These are phyloP conservation scores for Protophormia terraenovae DNA, from an alignment of 2,888 invertebrate species.

Conservation along the genomic window DNA sequence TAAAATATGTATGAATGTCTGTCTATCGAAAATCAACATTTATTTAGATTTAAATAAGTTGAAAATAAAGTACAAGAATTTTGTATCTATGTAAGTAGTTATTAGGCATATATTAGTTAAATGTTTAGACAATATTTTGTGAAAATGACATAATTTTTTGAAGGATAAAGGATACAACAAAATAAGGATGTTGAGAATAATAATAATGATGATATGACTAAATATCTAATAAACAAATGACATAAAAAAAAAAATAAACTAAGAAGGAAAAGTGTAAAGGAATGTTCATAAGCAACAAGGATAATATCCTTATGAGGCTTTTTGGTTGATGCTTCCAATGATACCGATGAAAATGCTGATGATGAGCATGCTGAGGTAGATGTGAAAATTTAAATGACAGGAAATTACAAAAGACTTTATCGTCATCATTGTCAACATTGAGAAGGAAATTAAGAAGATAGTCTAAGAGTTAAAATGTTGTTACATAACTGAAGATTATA, in stretches of 20 bases:
- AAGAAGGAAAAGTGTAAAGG: slow-evolving; percentile 14
- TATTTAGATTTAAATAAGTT: not conserved
- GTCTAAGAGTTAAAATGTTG: slow-evolving; percentile 40
- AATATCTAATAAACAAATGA: too few relatives aligned
- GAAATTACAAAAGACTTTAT: slow-evolving; percentile 67
- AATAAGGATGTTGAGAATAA: slow-evolving; percentile 11
- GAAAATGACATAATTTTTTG: slow-evolving; percentile 51
- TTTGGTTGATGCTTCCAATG: not conserved
- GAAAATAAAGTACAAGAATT: not conserved
- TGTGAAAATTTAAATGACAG: slow-evolving; percentile 61
- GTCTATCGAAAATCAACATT: not conserved
- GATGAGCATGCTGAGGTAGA: slow-evolving; percentile 21
- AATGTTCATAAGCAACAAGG: not conserved
- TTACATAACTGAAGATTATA: slow-evolving; percentile 32
- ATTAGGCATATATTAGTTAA: slow-evolving; percentile 18
- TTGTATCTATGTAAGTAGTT: not conserved
- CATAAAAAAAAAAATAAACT: not conserved
- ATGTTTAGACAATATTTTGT: slow-evolving; percentile 50
- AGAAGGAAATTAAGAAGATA: slow-evolving; percentile 65
- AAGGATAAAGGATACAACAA: slow-evolving; percentile 55
- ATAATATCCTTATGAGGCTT: slow-evolving; percentile 3
- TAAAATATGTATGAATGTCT: not conserved
- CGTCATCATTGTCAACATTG: slow-evolving; percentile 47
- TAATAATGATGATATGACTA: too few relatives aligned
- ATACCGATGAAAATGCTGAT: slow-evolving; percentile 2